Evolutionary conservation across 2,888 invertebrate species (phyloP).

Genomic region (Rhaphigaster nebulosa): DNA sequence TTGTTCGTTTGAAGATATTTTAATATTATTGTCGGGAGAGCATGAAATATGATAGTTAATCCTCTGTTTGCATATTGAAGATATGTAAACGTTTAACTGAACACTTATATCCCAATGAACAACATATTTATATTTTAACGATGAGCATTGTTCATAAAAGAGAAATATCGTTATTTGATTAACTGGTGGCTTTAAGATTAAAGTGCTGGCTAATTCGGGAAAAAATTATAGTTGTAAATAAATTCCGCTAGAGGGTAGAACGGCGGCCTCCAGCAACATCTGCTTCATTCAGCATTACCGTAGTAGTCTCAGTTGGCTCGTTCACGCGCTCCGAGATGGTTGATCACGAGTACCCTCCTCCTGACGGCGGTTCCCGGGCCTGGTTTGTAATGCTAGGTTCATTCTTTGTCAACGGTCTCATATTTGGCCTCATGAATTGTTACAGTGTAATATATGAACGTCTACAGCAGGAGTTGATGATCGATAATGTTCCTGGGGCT

Average conservation of each 20-base stretch:
- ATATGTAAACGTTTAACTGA: not conserved
- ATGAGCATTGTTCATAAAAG: not conserved
- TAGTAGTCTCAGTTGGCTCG: conserved; percentile 14
- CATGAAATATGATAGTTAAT: too few relatives aligned
- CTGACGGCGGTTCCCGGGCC: conserved; percentile 85
- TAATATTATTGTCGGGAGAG: too few relatives aligned
- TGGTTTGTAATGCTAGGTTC: conserved; percentile 87
- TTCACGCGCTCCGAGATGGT: conserved; percentile 33
- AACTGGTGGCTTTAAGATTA: not conserved
- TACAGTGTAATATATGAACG: conserved; percentile 85
- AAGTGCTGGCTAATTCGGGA: not conserved
- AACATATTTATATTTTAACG: not conserved
- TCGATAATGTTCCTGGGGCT: conserved; percentile 78
- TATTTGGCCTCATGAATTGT: conserved; percentile 92
- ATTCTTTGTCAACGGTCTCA: conserved; percentile 89
- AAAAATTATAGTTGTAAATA: not conserved
- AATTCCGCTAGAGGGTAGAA: conserved; percentile 16
- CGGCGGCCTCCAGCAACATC: not conserved
- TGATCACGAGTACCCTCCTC: conserved; percentile 69
- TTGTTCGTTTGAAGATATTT: not conserved
- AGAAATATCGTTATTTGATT: not conserved
- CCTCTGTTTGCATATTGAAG: too few relatives aligned
- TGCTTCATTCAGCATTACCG: not conserved
- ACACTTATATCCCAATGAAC: too few relatives aligned
- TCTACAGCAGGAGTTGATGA: conserved; percentile 76